Conservation (phyloP, 1,140 invertebrate species). For the Daktulosphaira vitifoliae region DNA sequence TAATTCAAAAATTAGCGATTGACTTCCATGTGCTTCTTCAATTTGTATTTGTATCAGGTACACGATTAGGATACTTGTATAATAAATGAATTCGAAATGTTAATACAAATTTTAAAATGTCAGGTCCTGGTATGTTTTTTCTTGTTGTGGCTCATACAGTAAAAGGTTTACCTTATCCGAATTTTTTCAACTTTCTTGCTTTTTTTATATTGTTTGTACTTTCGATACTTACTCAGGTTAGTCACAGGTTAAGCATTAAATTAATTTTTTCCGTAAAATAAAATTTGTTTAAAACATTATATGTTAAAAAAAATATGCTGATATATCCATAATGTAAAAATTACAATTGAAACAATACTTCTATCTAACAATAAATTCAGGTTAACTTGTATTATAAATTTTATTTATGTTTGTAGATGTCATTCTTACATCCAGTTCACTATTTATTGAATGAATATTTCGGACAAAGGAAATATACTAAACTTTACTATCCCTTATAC, state of each 20-base stretch:
- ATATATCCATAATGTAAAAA: too few species aligned
- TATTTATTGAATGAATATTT: conserved; percentile 6
- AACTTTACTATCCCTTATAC: not conserved
- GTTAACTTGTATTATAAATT: not conserved
- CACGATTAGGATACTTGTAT: not conserved
- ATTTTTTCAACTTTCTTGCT: not conserved
- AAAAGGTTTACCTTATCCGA: not conserved
- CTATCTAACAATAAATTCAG: too few species aligned
- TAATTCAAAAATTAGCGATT: not conserved
- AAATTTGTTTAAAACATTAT: too few species aligned
- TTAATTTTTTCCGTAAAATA: not conserved
- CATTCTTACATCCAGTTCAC: not conserved
- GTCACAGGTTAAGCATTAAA: not conserved
- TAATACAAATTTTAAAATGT: not conserved
- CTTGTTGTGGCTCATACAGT: not conserved
- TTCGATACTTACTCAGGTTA: conserved; percentile 23
- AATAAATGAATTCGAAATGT: not conserved
- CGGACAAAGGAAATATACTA: not conserved
- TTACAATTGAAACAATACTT: too few species aligned
- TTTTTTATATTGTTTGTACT: conserved; percentile 4
- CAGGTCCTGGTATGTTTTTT: conserved; percentile 22
- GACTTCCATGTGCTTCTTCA: not conserved
- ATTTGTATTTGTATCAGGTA: conserved; percentile 14
- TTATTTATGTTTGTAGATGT: not conserved
- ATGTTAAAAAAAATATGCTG: too few species aligned